Evolutionary conservation across 1,140 invertebrate species (phyloP).

Genomic region (Plectus sambesii): DNA sequence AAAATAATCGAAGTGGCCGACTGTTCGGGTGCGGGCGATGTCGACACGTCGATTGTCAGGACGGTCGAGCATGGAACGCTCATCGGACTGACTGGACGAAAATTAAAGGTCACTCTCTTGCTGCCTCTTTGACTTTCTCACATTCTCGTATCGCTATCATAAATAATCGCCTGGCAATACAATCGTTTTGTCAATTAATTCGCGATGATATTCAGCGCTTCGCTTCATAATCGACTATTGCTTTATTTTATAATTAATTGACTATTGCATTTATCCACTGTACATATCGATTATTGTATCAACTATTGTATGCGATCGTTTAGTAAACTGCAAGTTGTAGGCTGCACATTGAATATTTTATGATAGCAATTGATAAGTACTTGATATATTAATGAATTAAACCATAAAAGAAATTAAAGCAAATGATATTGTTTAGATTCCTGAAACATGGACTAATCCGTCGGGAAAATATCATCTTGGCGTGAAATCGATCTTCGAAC

Average conservation of each 20-base stretch:
- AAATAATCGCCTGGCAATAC: no score
- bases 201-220: not conserved
- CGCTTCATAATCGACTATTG: slow-evolving; percentile 31
- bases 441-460: slow-evolving; percentile 68
- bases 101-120: slow-evolving; percentile 60
- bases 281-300: no score
- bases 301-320: no score
- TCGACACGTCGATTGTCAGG: slow-evolving; percentile 71
- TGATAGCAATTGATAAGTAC: no score
- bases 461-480: slow-evolving; percentile 58
- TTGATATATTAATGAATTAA: no score
- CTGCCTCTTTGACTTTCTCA: not conserved
- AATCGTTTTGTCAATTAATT: slow-evolving; percentile 9
- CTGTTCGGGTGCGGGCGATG: slow-evolving; percentile 85
- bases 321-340: no score
- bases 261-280: no score
- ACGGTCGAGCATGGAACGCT: slow-evolving; percentile 61
- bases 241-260: no score
- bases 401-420: no score
- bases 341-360: no score
- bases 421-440: slow-evolving; percentile 57
- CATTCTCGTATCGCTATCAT: slow-evolving; percentile 3
- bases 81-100: slow-evolving; percentile 71
- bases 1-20: slow-evolving; percentile 91
- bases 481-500: slow-evolving; percentile 67